These are phyloP conservation scores for Mugil cephalus DNA, from an alignment of 2,113 vertebrate genomes.

Conservation along the genomic window DNA sequence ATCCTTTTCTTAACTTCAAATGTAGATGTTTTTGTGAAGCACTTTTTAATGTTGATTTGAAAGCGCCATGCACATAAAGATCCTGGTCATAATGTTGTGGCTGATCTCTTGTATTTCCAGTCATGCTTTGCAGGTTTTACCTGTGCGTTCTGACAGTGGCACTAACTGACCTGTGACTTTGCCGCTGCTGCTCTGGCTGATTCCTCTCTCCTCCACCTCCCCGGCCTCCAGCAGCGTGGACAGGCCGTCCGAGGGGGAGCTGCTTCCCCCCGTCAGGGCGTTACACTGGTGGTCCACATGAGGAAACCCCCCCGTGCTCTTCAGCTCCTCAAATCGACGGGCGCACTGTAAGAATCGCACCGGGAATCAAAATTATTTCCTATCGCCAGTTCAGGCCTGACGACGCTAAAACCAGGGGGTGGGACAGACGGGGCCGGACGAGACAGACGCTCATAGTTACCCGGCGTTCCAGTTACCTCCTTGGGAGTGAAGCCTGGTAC, in stretches of 20 bases:
- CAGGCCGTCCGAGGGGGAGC: conserved; percentile 86
- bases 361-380: background rate
- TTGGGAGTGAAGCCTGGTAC: conserved; percentile 95
- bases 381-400: background rate
- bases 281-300: conserved; percentile 92
- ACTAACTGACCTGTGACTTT: conserved; percentile 85
- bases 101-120: too few relatives aligned
- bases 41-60: too few relatives aligned
- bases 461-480: conserved; percentile 86
- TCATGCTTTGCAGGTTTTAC: too few relatives aligned
- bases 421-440: background rate
- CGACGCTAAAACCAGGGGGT: background rate
- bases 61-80: too few relatives aligned
- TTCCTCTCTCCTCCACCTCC: conserved; percentile 81
- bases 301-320: conserved; percentile 87
- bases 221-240: conserved; percentile 85
- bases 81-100: too few relatives aligned
- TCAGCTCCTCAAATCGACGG: conserved; percentile 95
- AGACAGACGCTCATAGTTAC: conserved; percentile 28
- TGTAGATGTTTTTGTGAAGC: too few relatives aligned
- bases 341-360: conserved; percentile 88
- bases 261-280: conserved; percentile 83
- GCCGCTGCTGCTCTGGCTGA: conserved; percentile 84
- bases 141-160: background rate
- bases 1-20: too few relatives aligned